These are phyloP conservation scores for Scaptomyza parva DNA, from an alignment of 2,888 invertebrate species.

Conservation along the genomic window DNA sequence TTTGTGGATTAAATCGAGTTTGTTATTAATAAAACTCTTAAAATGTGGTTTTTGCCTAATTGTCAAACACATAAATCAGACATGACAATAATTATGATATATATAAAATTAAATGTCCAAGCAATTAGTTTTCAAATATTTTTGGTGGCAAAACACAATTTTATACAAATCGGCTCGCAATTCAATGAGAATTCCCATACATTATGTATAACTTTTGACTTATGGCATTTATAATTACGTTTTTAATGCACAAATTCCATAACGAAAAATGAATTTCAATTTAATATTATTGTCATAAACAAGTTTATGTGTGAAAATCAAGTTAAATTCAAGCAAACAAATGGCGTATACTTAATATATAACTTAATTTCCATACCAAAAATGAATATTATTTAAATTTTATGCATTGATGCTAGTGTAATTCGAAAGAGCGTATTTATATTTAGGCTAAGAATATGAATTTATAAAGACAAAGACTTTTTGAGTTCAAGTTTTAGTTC, in stretches of 20 bases:
- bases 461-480: too few species aligned
- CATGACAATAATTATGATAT: not conserved
- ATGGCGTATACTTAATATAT: not conserved
- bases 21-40: not conserved
- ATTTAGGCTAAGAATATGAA: too few species aligned
- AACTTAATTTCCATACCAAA: too few species aligned
- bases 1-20: conserved; percentile 1
- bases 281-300: not conserved
- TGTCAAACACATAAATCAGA: not conserved
- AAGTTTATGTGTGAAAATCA: not conserved
- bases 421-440: too few species aligned
- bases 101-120: not conserved
- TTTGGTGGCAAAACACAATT: not conserved
- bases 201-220: too few species aligned
- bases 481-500: too few species aligned
- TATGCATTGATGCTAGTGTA: too few species aligned
- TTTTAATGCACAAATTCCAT: not conserved
- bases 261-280: not conserved
- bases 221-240: not conserved
- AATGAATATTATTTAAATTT: too few species aligned
- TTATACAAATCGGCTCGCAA: not conserved
- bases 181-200: not conserved
- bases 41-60: not conserved
- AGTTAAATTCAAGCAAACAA: not conserved
- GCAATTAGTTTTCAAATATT: not conserved